Percentiles rank a stretch among this genome's conserved stretches.
phyloP scores from a whole-genome alignment of 2,113 vertebrate genomes.

The Brachypteracias leptosomus region DNA sequence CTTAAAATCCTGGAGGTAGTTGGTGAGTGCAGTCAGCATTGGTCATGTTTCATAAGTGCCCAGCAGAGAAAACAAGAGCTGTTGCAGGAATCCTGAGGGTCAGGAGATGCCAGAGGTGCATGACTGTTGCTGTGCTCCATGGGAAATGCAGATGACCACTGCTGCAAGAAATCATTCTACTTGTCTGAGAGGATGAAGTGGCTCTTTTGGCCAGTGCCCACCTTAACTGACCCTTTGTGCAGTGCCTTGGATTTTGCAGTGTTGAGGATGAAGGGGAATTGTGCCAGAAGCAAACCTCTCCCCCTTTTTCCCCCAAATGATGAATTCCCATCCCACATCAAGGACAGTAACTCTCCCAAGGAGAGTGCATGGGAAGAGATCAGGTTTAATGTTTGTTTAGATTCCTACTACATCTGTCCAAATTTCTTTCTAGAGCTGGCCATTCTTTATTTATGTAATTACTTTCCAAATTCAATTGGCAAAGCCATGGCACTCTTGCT shows the following conservation, averaged over 20 bases:
- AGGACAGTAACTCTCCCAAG: background rate
- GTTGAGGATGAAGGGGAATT: background rate
- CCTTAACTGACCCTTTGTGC: background rate
- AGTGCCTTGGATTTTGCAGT: background rate
- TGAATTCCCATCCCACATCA: background rate
- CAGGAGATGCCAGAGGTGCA: background rate
- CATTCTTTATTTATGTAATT: background rate
- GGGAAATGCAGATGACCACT: accelerated
- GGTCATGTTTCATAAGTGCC: background rate
- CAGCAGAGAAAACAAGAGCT: background rate
- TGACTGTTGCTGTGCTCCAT: background rate
- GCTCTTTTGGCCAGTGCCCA: background rate
- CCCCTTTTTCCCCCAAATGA: background rate
- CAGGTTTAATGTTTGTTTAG: background rate
- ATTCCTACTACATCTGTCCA: background rate
- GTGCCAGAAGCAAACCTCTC: background rate
- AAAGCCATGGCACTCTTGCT: background rate
- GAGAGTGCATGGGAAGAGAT: background rate
- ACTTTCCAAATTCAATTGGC: background rate
- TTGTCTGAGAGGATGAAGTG: background rate
- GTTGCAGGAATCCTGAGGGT: background rate
- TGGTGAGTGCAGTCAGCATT: background rate
- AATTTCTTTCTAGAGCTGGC: background rate
- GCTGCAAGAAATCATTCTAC: background rate
- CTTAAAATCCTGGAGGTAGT: background rate